Percentiles rank a stretch among this genome's conserved stretches.
Conservation (phyloP, 2,797 vertebrate species). For the Pseudochromis fuscus region DNA sequence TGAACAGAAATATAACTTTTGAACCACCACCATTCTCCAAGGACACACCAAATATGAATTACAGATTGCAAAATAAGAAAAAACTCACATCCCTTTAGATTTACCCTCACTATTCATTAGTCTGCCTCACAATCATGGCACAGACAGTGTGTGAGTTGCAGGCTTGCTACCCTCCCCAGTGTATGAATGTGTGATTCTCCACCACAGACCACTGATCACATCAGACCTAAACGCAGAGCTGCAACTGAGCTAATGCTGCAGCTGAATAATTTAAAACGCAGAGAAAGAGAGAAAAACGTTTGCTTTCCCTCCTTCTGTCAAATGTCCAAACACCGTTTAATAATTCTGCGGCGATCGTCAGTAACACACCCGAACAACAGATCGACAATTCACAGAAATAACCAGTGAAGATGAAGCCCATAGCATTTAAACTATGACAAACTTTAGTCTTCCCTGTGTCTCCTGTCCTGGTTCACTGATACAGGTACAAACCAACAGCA, state of each 20-base stretch:
- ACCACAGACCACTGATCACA: slow-evolving; percentile 77
- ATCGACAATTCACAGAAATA: slow-evolving; percentile 5
- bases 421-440: background rate
- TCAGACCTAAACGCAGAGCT: slow-evolving; percentile 62
- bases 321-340: slow-evolving; percentile 38
- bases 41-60: background rate
- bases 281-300: slow-evolving; percentile 51
- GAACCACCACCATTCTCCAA: background rate
- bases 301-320: slow-evolving; percentile 33
- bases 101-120: background rate
- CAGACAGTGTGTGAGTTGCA: slow-evolving; percentile 4
- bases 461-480: slow-evolving; percentile 3
- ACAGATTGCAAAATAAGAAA: background rate
- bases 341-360: slow-evolving; percentile 26
- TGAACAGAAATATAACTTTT: background rate
- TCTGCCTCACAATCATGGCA: slow-evolving; percentile 13
- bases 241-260: slow-evolving; percentile 78
- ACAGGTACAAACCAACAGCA: background rate
- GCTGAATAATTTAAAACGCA: slow-evolving; percentile 81
- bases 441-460: background rate
- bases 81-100: background rate
- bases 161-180: slow-evolving; percentile 33
- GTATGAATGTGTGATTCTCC: slow-evolving; percentile 37
- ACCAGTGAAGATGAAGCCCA: background rate
- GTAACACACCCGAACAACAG: slow-evolving; percentile 3